These are phyloP conservation scores for Galerucella pusilla DNA, from an alignment of 2,888 invertebrate species.

Conservation along the genomic window DNA sequence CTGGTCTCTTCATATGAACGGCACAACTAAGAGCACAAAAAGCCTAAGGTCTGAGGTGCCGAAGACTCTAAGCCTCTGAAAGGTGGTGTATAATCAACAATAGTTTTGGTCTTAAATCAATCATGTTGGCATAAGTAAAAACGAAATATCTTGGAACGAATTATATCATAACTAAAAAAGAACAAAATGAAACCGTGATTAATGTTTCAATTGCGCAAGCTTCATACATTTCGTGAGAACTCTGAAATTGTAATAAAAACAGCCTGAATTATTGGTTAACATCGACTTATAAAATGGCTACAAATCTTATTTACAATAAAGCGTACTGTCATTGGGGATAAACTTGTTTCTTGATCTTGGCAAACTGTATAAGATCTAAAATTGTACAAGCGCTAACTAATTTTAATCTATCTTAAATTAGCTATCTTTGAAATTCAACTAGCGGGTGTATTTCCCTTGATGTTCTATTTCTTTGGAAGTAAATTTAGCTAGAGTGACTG, in stretches of 20 bases:
- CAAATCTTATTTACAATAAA: constrained; percentile 12
- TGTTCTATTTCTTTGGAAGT: not conserved
- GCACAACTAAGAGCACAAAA: too few relatives aligned
- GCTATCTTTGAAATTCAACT: not conserved
- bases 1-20: too few relatives aligned
- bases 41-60: too few relatives aligned
- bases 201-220: not conserved
- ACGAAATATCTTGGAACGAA: too few relatives aligned
- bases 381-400: constrained; percentile 3
- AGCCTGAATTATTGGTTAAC: not conserved
- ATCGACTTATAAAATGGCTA: not conserved
- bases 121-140: too few relatives aligned
- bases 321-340: constrained; percentile 7
- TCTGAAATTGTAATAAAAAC: constrained; percentile 1
- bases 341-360: constrained; percentile 20
- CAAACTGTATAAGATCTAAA: constrained; percentile 9
- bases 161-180: too few relatives aligned
- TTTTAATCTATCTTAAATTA: constrained; percentile 4
- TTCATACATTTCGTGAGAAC: not conserved
- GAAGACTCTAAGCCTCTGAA: too few relatives aligned
- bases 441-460: not conserved
- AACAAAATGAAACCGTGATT: too few relatives aligned
- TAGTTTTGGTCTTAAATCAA: too few relatives aligned
- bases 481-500: not conserved
- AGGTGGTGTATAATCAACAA: too few relatives aligned